Evolutionary conservation across 2,797 vertebrate genomes (phyloP), one percentile per base, ranked within the genome.

Genomic region (Hydrophis major): DNA sequence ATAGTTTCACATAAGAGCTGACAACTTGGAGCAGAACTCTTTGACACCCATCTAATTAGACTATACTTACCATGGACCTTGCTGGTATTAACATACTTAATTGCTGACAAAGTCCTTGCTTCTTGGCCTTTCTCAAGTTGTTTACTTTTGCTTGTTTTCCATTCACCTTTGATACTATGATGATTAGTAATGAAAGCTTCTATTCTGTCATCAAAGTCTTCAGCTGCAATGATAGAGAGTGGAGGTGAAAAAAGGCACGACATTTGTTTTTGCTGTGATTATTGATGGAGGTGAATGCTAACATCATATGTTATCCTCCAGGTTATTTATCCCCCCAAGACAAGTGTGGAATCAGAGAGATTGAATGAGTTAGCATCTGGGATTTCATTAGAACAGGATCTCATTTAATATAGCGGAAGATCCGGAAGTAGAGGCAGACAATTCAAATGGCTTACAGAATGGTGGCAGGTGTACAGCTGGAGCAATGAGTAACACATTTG

Each of bases 181-280:
- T 61, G 87, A 57, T 92, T 13, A 18, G n/a, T 56, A 42, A 94
- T 89, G 32, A 61, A 91, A 92, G 28, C 87, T 95, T 88, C 94
- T 94, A 92, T 94, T 89, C 92, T 2, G 1, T 95, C 94, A 96
- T 92, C 92, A 95, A 87, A 94, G 88, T 87, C 91, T 32, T 94
- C 91, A 94, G 86, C 88, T 96, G 90, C 94, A 92, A 94, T 90
- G 88, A 95, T 92, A 95, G 94, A 95, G 91, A 87, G 92, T 0
- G 2, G 83, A 93, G 88, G 94, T 92, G 50, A 94, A 95, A 94
- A 94, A 83, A 93, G 96, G 91, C 8, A 93, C 59, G 55, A 63
- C 83, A 50, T 96, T 95, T 93, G 96, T 88, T 86, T 96, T 90
- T 86, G 89, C 94, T 92, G 74, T 97, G 95, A 97, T 94, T 93